Conservation (phyloP, 2,113 vertebrate genomes). For the Synodontis membranacea region DNA sequence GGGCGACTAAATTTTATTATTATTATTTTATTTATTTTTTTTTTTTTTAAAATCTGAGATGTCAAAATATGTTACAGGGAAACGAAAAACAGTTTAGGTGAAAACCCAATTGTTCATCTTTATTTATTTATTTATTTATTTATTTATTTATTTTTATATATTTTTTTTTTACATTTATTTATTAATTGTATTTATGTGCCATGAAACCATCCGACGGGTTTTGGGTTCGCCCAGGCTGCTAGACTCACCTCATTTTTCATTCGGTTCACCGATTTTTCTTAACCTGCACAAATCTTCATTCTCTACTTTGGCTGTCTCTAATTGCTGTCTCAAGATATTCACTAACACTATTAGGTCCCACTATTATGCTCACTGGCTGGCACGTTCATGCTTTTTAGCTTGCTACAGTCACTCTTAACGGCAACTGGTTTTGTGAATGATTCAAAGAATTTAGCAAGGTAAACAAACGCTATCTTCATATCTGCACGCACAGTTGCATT, state of each 20-base stretch:
- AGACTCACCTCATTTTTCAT: background rate
- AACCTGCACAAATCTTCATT: background rate
- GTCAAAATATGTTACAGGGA: background rate
- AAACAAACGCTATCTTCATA: background rate
- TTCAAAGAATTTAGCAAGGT: background rate
- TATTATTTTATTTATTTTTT: background rate
- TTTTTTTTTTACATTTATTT: too few species aligned
- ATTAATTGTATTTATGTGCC: too few species aligned
- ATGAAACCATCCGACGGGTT: background rate
- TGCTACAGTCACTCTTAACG: background rate
- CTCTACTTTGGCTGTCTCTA: background rate
- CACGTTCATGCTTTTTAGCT: background rate
- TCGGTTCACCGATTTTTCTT: background rate
- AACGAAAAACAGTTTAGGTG: background rate
- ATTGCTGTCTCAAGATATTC: background rate
- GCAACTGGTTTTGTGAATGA: constrained; percentile 1
- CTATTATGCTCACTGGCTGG: background rate
- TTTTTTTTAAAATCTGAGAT: background rate
- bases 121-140: background rate
- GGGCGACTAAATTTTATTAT: too few species aligned
- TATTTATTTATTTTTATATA: too few species aligned
- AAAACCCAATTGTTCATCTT: background rate
- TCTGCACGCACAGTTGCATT: background rate
- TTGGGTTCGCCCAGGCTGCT: background rate
- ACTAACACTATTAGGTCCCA: background rate